Evolutionary conservation across 2,113 vertebrate species (phyloP), one percentile per base, ranked within the genome.

Genomic region (Clarias magur): DNA sequence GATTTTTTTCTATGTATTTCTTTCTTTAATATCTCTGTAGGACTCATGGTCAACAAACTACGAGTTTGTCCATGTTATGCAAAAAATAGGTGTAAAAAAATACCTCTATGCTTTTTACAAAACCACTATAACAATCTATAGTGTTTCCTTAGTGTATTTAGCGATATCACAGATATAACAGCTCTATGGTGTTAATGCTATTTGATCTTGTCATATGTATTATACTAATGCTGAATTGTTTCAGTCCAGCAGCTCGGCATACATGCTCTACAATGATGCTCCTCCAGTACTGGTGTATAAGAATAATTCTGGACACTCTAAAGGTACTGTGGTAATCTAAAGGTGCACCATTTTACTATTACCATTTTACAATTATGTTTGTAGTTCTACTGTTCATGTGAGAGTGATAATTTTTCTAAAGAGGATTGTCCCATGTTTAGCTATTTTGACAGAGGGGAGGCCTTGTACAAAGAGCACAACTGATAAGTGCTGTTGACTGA

Each of bases 241-340:
- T 62, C 53, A 96, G 95, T 94, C 72, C 15, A 95, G 96, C 89
- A 93, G 59, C 87, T 94, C 93, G 30, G 96, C 93, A 5, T 98
- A 97, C 54, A 91, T 92, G 0, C 91, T 99, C 25, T 99, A 99
- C 94, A 99, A 98, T 0, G 97, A 99, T n/a, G 96, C 92, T 54
- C 96, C 97, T 30, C 94, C 92, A 0, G 85, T 91, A 25, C 78
- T 91, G 91, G 93, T 95, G n/a, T 93, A 94, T 38, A 86, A 68
- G 11, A 83, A 62, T 6, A 92, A 94, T 85, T 92, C 91, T 65
- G 98, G 97, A 91, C 97, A 99, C 88, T 94, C 96, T 63, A 99
- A 99, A 97, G 97, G 98, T 99, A 93, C 10, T 27, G 86, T 54
- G 42, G n/a, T n/a, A n/a, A n/a, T n/a, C n/a, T n/a, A n/a, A n/a